Conservation (phyloP, 1,140 invertebrate genomes). For the Condylostylus longicornis region DNA sequence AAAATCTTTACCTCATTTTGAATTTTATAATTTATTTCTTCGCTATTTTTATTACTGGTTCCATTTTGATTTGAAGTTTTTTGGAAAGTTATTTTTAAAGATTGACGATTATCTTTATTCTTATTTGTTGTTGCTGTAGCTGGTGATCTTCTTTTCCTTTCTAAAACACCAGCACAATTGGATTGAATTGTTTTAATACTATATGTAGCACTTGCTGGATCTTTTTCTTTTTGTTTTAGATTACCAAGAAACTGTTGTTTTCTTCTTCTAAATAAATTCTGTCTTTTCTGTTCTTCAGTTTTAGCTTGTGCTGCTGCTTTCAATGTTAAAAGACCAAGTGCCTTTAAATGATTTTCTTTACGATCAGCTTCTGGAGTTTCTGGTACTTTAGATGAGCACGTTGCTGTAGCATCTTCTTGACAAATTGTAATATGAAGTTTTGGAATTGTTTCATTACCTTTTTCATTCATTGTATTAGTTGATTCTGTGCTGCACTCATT, state of each 20-base stretch:
- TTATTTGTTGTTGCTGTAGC: constrained; percentile 34
- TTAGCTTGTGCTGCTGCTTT: constrained; percentile 37
- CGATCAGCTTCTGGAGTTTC: constrained; percentile 41
- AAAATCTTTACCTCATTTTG: constrained; percentile 50
- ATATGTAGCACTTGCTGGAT: neutral
- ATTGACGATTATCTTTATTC: constrained; percentile 42
- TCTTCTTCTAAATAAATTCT: neutral
- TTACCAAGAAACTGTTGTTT: constrained; percentile 33
- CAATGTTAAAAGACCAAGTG: constrained; percentile 45
- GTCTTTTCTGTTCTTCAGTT: constrained; percentile 9
- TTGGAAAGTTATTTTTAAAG: constrained; percentile 65
- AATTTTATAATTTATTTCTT: constrained; percentile 55
- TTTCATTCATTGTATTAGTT: constrained; percentile 6
- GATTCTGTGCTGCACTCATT: constrained; percentile 5
- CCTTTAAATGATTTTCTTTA: constrained; percentile 47
- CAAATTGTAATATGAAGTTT: neutral
- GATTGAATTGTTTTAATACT: neutral
- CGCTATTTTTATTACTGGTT: constrained; percentile 37
- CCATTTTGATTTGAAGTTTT: constrained; percentile 40
- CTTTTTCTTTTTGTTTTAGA: constrained; percentile 13
- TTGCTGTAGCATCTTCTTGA: constrained; percentile 18
- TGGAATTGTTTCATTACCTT: no score
- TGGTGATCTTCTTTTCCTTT: constrained; percentile 8
- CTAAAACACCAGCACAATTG: constrained; percentile 7
- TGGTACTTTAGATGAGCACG: constrained; percentile 12